Conservation (phyloP, 2,888 invertebrate species). For the Chloroclysta siterata region DNA sequence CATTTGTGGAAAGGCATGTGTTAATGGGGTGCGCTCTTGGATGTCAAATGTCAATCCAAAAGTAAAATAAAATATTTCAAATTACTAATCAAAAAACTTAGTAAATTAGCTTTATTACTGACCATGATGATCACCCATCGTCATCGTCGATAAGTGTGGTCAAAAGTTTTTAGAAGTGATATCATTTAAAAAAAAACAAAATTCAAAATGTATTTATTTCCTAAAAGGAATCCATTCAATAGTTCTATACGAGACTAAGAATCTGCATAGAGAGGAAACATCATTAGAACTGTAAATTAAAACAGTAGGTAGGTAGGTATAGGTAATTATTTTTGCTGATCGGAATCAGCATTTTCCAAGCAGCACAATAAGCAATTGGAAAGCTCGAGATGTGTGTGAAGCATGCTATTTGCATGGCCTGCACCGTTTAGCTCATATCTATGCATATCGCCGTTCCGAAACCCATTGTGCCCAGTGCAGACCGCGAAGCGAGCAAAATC, state of each 20-base stretch:
- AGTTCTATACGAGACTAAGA: not conserved
- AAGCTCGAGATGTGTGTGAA: slow-evolving; percentile 58
- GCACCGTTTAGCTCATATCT: slow-evolving; percentile 73
- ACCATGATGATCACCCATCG: no score
- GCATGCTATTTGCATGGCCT: slow-evolving; percentile 68
- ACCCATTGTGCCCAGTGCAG: slow-evolving; percentile 75
- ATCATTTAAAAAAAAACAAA: no score
- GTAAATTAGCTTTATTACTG: no score
- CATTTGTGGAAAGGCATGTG: no score
- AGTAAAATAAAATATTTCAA: no score
- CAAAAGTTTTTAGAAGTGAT: no score
- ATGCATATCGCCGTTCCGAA: slow-evolving; percentile 74
- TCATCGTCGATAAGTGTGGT: no score
- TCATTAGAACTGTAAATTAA: slow-evolving; percentile 16
- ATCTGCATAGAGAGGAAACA: slow-evolving; percentile 6
- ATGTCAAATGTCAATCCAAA: no score
- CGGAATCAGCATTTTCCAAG: slow-evolving; percentile 46
- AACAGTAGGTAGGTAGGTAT: not conserved
- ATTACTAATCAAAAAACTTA: no score
- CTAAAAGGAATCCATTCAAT: not conserved
- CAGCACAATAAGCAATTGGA: slow-evolving; percentile 60
- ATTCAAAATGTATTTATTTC: no score
- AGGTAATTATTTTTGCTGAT: slow-evolving; percentile 29
- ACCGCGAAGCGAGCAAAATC: slow-evolving; percentile 79
- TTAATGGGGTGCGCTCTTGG: no score